Conservation (phyloP, 1,140 invertebrate species). For the Pseudomyrmex flavicornis region DNA sequence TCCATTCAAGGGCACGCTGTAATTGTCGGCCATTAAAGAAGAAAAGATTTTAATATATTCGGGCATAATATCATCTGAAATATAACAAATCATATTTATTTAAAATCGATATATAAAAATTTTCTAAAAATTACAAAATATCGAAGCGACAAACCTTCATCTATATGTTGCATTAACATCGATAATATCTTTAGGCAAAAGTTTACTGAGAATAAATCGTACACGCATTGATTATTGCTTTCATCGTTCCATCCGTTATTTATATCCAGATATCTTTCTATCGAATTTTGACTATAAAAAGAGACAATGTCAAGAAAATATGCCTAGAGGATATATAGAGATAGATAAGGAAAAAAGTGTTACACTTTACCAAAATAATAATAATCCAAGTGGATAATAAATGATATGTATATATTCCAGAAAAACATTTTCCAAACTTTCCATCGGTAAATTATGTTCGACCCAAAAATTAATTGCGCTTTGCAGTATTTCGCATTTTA, state of each 20-base stretch:
- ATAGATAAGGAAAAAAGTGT: not conserved
- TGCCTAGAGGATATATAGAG: too few relatives aligned
- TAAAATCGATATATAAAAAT: not conserved
- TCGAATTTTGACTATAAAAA: constrained; percentile 62
- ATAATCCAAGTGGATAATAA: constrained; percentile 83
- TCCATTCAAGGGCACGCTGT: constrained; percentile 80
- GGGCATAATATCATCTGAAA: constrained; percentile 79
- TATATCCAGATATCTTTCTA: constrained; percentile 68
- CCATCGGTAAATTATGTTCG: constrained; percentile 82
- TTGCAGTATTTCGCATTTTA: constrained; percentile 80
- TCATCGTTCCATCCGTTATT: constrained; percentile 73
- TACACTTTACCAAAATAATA: constrained; percentile 82
- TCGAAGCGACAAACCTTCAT: constrained; percentile 77
- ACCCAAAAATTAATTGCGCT: constrained; percentile 84
- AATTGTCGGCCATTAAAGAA: constrained; percentile 80
- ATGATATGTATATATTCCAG: constrained; percentile 82
- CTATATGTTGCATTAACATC: constrained; percentile 80
- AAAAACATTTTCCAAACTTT: constrained; percentile 83
- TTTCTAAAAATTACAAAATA: constrained; percentile 18
- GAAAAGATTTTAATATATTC: constrained; percentile 84
- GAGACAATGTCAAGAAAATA: constrained; percentile 5
- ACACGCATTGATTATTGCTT: constrained; percentile 65
- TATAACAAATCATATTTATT: not conserved
- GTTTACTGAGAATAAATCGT: constrained; percentile 80
- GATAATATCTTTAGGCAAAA: constrained; percentile 83